Percentiles rank a stretch among this genome's conserved stretches.
phyloP scores from a whole-genome alignment of 2,888 invertebrate species.

The Brachyptera putata region DNA sequence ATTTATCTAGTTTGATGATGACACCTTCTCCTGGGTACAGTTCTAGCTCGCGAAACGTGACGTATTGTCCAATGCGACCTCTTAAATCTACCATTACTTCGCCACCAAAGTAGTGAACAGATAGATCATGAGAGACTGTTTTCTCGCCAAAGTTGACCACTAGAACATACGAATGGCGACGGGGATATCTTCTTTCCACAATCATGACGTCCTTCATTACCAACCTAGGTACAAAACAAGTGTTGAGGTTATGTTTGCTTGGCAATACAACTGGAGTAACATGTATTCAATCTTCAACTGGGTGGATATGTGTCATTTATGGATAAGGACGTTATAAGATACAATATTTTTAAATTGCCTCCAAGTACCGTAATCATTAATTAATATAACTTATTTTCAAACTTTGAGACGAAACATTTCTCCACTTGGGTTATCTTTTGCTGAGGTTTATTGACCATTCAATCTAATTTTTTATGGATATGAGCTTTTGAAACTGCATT shows the following conservation, averaged over 20 bases:
- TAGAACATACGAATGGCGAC: conserved; percentile 70
- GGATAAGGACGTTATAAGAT: no score
- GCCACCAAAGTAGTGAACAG: conserved; percentile 72
- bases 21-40: conserved; percentile 59
- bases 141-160: conserved; percentile 65
- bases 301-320: background rate
- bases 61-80: conserved; percentile 44
- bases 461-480: no score
- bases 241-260: background rate
- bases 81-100: conserved; percentile 53
- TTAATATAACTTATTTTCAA: no score
- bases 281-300: background rate
- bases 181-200: conserved; percentile 72
- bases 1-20: conserved; percentile 59
- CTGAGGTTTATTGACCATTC: no score
- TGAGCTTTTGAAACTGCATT: no score
- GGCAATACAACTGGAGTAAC: background rate
- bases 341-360: no score
- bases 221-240: conserved; percentile 33
- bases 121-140: conserved; percentile 63
- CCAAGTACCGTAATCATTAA: no score
- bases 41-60: conserved; percentile 53
- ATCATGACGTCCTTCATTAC: conserved; percentile 53
- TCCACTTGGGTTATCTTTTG: no score
- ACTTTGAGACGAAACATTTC: no score